phyloP scores from a whole-genome alignment of 1,140 invertebrate species.

The Zaprionus kolodkinae region DNA sequence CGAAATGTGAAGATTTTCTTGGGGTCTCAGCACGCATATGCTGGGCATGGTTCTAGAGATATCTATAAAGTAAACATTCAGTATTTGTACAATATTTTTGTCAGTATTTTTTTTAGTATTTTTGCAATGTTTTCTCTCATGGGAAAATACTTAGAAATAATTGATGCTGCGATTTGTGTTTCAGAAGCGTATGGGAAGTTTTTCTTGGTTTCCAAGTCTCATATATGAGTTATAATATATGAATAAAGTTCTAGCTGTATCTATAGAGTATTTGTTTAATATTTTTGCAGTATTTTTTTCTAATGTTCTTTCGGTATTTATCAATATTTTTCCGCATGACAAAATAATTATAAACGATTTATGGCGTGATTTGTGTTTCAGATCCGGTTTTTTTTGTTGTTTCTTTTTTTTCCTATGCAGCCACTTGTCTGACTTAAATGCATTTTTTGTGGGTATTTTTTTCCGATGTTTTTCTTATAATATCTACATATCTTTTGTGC shows the following conservation, averaged over 20 bases:
- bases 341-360: slow-evolving; percentile 53
- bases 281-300: slow-evolving; percentile 12
- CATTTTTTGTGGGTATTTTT: slow-evolving; percentile 34
- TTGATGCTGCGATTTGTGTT: too few relatives aligned
- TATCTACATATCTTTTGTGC: slow-evolving; percentile 59
- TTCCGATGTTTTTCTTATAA: slow-evolving; percentile 35
- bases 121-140: too few relatives aligned
- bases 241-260: background rate
- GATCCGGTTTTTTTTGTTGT: slow-evolving; percentile 33
- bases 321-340: slow-evolving; percentile 18
- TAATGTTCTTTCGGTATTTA: too few relatives aligned
- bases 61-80: too few relatives aligned
- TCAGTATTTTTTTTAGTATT: too few relatives aligned
- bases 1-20: background rate
- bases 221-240: background rate
- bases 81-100: too few relatives aligned
- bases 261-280: slow-evolving; percentile 12
- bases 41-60: too few relatives aligned
- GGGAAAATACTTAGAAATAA: too few relatives aligned
- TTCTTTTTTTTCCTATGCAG: slow-evolving; percentile 1
- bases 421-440: slow-evolving; percentile 35
- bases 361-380: slow-evolving; percentile 10
- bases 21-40: background rate
- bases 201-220: background rate
- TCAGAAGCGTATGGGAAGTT: background rate